These are phyloP conservation scores for Lonchura striata DNA, from an alignment of 2,113 vertebrate species.

Conservation along the genomic window DNA sequence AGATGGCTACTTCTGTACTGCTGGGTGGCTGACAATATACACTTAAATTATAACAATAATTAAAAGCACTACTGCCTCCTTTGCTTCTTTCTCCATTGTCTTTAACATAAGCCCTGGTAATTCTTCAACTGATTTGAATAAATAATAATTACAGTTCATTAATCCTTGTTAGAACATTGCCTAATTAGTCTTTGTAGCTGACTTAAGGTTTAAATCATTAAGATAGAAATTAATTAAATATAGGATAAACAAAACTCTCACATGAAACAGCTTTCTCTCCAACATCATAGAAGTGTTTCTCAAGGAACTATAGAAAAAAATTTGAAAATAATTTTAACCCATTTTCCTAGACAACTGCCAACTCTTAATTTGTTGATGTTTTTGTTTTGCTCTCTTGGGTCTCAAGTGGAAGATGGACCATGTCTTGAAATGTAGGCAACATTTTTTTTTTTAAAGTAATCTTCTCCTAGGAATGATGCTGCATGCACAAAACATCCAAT, in stretches of 20 bases:
- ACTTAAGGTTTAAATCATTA: constrained; percentile 13
- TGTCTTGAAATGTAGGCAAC: background rate
- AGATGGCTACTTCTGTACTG: background rate
- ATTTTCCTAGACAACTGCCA: background rate
- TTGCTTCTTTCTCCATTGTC: constrained; percentile 4
- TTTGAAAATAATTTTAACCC: background rate
- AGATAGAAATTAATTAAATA: background rate
- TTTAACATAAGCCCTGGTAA: background rate
- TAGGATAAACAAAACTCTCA: background rate
- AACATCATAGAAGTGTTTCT: background rate
- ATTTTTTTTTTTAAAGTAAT: background rate
- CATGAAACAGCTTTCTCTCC: background rate
- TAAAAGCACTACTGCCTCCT: background rate
- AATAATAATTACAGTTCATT: constrained; percentile 50
- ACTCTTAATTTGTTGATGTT: background rate
- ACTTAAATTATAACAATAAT: background rate
- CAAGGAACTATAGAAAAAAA: background rate
- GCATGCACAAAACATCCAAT: background rate
- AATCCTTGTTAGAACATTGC: constrained; percentile 9
- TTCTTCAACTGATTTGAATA: constrained; percentile 35
- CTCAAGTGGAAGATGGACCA: background rate
- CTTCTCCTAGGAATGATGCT: background rate
- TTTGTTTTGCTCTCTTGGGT: background rate
- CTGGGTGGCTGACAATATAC: background rate
- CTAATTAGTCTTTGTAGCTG: constrained; percentile 18